Evolutionary conservation across 1,140 invertebrate genomes (phyloP), one percentile per base, ranked within the genome.

Genomic region (Lucilia sericata): DNA sequence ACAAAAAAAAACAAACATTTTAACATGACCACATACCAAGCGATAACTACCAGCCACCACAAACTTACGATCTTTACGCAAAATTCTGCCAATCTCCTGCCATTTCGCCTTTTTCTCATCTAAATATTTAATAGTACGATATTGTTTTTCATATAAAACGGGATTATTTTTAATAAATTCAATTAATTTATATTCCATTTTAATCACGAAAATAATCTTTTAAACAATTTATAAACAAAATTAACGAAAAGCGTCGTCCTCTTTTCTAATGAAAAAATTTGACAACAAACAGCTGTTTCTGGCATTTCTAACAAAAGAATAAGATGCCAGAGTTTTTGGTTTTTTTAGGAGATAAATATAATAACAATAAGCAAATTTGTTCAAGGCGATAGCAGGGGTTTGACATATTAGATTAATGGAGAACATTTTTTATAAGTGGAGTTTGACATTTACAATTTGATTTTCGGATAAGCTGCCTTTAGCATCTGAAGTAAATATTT

Each of bases 11-110:
- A 78, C 14, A 55, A 17, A 55, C 25, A 17, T 12, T 55, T 12
- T 55, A 55, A 12, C 51, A 55, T 76, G 34, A n/a, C 36, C 10
- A 42, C 42, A 42, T 42, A 42, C 42, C 42, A 42, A 42, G 51
- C 17, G 51, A 12, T 12, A 42, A 12, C 17, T 5, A n/a, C 4
- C 51, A 55, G 7, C 12, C 7, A 14, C 9, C 7, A 14, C 9
- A 7, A 70, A 80, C 76, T 80, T 80, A 80, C 76, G 76, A 49
- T 80, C 76, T 51, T 49, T 80, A 13, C 76, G 42, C 13, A 80
- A 14, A 19, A 49, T 47, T 49, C 42, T n/a, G 12, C n/a, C n/a
- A 19, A 80, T 49, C 10, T 80, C 42, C 25, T 47, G 42, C 76
- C 76, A 80, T 80, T 80, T 80, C 10, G 42, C 42, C 42, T 49